Evolutionary conservation across 1,140 invertebrate species (phyloP).

Genomic region (Euschistus heros): DNA sequence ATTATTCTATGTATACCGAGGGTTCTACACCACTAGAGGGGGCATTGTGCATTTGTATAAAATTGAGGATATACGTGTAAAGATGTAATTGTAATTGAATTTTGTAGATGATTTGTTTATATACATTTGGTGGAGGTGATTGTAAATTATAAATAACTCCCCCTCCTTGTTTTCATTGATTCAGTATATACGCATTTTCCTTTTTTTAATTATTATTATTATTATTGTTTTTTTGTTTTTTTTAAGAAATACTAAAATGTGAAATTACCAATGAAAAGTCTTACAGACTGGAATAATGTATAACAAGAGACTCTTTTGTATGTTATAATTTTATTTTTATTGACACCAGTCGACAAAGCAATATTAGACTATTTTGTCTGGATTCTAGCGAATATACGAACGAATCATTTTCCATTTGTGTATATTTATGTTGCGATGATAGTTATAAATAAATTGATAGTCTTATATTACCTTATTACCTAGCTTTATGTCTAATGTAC

Average conservation of each 20-base stretch:
- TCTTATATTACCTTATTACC: constrained; percentile 19
- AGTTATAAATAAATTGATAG: constrained; percentile 20
- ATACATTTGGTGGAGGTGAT: constrained; percentile 24
- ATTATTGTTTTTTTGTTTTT: background rate
- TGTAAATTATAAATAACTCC: constrained; percentile 24
- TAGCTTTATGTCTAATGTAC: constrained; percentile 29
- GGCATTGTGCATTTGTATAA: constrained; percentile 16
- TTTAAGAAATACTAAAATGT: background rate
- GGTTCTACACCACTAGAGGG: constrained; percentile 5
- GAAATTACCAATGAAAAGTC: background rate
- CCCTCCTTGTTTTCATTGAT: constrained; percentile 16
- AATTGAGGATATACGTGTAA: constrained; percentile 19
- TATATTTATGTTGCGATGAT: constrained; percentile 25
- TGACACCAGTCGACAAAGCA: constrained; percentile 24
- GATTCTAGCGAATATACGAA: constrained; percentile 13
- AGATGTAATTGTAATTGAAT: constrained; percentile 22
- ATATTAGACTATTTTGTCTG: constrained; percentile 21
- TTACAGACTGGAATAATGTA: background rate
- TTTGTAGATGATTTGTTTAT: constrained; percentile 26
- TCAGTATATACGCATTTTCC: background rate
- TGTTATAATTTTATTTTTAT: constrained; percentile 13
- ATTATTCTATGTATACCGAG: background rate
- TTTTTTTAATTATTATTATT: no score
- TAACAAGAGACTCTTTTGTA: constrained; percentile 6
- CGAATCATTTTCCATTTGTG: constrained; percentile 21